Conservation (phyloP, 2,888 invertebrate genomes). For the Erannis defoliaria region DNA sequence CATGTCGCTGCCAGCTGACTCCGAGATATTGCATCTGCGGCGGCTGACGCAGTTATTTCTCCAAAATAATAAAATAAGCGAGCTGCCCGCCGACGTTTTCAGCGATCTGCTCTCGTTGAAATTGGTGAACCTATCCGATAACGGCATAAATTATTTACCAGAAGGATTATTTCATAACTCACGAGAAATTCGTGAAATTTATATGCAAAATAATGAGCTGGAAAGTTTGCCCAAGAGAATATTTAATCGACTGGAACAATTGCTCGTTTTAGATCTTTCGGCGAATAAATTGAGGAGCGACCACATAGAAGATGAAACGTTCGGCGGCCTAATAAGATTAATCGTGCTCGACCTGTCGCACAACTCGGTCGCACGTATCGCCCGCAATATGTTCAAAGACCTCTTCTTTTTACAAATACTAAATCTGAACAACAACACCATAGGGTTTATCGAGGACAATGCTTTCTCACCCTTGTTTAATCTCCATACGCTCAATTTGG, state of each 20-base stretch:
- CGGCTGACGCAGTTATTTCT: constrained; percentile 93
- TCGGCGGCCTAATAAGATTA: constrained; percentile 93
- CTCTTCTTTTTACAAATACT: constrained; percentile 95
- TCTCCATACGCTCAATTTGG: constrained; percentile 95
- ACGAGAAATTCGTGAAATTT: constrained; percentile 93
- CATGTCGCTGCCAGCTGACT: constrained; percentile 90
- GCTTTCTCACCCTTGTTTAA: constrained; percentile 95
- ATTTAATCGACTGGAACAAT: constrained; percentile 94
- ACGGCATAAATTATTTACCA: constrained; percentile 93
- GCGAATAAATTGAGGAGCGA: constrained; percentile 94
- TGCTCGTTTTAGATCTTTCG: constrained; percentile 94
- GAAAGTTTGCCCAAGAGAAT: constrained; percentile 93
- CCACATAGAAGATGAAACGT: constrained; percentile 94
- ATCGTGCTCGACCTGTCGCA: constrained; percentile 95
- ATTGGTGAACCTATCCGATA: constrained; percentile 94
- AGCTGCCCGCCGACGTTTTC: constrained; percentile 92
- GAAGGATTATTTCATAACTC: constrained; percentile 93
- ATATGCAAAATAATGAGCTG: constrained; percentile 94
- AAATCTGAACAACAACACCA: constrained; percentile 94
- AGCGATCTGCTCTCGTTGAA: constrained; percentile 92
- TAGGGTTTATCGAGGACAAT: constrained; percentile 93
- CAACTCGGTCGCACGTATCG: constrained; percentile 93
- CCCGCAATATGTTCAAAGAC: constrained; percentile 94
- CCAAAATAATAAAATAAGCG: constrained; percentile 93
- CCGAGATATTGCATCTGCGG: constrained; percentile 91